A percentile compares a stretch with the other conserved stretches of the same genome.
Conservation (phyloP, 1,140 invertebrate genomes). For the Phymastichus coffea region DNA sequence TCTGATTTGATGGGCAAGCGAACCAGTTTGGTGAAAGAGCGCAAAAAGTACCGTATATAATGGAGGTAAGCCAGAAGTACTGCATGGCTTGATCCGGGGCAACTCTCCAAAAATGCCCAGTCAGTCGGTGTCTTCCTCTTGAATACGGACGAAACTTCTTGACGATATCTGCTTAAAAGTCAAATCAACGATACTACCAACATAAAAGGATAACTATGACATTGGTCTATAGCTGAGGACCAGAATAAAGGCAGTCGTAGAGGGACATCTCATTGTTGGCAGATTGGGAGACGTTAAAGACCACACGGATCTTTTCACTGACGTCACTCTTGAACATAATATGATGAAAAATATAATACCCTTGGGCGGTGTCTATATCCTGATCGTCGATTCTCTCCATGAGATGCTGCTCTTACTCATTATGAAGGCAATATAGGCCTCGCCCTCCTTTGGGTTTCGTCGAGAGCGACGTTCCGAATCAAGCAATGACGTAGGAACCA, state of each 20-base stretch:
- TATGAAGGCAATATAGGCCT: constrained; percentile 16
- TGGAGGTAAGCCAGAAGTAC: not conserved
- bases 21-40: no score
- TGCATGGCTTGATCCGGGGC: not conserved
- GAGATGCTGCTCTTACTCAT: not conserved
- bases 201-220: not conserved
- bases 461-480: not conserved
- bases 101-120: constrained; percentile 10
- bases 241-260: not conserved
- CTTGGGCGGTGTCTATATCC: not conserved
- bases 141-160: constrained; percentile 18
- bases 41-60: constrained; percentile 15
- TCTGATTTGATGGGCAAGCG: no score
- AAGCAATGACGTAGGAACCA: not conserved
- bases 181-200: constrained; percentile 2
- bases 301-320: not conserved
- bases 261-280: not conserved
- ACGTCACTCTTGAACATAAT: constrained; percentile 3
- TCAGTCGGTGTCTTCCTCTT: not conserved
- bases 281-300: constrained; percentile 17
- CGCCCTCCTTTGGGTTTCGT: constrained; percentile 1
- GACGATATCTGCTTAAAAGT: not conserved
- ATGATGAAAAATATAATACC: constrained; percentile 29
- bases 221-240: constrained; percentile 19
- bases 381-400: not conserved